These are phyloP conservation scores for Gulo gulo DNA, from an alignment of 2,113 vertebrate genomes.

Conservation along the genomic window DNA sequence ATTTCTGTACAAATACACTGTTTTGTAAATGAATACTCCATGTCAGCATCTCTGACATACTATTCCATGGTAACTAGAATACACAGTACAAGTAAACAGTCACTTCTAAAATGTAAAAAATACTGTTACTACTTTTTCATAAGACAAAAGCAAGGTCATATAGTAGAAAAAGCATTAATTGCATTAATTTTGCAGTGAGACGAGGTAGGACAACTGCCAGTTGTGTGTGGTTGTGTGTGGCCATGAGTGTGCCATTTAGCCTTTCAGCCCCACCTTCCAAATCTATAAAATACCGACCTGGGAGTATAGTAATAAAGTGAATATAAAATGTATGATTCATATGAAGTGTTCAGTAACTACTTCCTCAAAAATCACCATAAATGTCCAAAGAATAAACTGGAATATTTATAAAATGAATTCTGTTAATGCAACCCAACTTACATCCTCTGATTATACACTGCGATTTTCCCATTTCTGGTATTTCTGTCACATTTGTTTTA, in stretches of 20 bases:
- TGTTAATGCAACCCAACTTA: neutral
- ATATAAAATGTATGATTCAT: neutral
- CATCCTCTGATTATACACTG: neutral
- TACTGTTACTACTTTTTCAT: neutral
- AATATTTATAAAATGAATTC: neutral
- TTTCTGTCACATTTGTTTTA: neutral
- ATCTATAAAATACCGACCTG: neutral
- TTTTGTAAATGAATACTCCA: neutral
- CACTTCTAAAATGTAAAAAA: neutral
- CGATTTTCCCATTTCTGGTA: neutral
- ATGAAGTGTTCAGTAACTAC: neutral
- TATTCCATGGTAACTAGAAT: neutral
- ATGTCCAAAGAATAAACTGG: neutral
- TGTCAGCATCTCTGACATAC: neutral
- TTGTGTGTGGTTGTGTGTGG: neutral
- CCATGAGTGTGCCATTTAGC: neutral
- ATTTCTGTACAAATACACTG: neutral
- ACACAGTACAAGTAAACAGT: neutral
- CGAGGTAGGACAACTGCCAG: neutral
- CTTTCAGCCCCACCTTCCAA: neutral
- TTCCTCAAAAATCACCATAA: neutral
- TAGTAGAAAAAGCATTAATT: neutral
- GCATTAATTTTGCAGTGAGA: neutral
- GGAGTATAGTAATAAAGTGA: neutral
- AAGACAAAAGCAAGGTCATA: neutral